phyloP scores from a whole-genome alignment of 2,797 vertebrate genomes.

The Myotis daubentonii region DNA sequence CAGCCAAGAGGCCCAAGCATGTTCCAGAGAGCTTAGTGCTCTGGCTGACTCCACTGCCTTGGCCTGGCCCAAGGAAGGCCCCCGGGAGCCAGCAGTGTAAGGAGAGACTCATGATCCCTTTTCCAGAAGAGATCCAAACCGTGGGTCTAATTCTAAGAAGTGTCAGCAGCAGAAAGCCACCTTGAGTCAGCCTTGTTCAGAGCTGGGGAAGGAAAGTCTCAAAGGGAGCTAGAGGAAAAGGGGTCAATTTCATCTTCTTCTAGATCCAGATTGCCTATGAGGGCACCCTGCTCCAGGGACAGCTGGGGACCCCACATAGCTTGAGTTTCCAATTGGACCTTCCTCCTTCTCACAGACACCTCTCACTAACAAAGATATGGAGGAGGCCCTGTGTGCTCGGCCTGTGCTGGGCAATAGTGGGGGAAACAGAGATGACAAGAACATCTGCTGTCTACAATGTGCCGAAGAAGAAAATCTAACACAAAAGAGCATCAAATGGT shows the following conservation, averaged over 20 bases:
- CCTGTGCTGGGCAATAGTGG: neutral
- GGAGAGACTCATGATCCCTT: constrained; percentile 66
- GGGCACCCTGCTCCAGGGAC: neutral
- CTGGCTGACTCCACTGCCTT: constrained; percentile 11
- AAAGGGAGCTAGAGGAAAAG: constrained; percentile 8
- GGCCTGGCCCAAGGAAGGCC: constrained; percentile 33
- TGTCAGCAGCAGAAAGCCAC: constrained; percentile 39
- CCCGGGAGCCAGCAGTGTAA: constrained; percentile 59
- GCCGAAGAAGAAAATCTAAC: neutral
- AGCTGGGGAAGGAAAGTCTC: neutral
- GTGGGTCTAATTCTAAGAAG: constrained; percentile 60
- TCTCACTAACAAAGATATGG: neutral
- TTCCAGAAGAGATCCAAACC: constrained; percentile 66
- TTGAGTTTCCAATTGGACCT: neutral
- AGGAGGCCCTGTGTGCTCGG: neutral
- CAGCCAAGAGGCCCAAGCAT: constrained; percentile 52
- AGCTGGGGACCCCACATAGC: neutral
- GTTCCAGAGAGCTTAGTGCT: constrained; percentile 34
- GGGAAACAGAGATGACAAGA: neutral
- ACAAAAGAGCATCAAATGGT: neutral
- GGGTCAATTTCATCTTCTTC: neutral
- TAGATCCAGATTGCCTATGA: neutral
- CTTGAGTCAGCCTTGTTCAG: neutral
- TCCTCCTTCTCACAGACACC: neutral
- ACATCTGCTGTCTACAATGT: neutral